These are phyloP conservation scores for Phaethon lepturus DNA, from an alignment of 2,113 vertebrate genomes.

Conservation along the genomic window DNA sequence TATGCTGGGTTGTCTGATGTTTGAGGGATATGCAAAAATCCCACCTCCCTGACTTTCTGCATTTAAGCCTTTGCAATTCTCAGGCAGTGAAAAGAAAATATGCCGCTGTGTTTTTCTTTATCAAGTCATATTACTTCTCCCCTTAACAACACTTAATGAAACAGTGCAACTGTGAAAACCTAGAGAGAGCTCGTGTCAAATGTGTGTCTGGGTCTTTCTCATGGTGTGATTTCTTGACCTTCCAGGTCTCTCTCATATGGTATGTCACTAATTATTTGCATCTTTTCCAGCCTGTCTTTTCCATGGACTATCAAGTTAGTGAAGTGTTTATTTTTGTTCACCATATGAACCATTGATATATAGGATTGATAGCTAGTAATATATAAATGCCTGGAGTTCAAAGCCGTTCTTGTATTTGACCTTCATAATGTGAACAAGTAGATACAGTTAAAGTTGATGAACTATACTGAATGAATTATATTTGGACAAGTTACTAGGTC, in stretches of 20 bases:
- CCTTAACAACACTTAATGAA: slow-evolving; percentile 26
- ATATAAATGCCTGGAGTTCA: neutral
- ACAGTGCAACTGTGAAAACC: neutral
- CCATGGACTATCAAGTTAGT: slow-evolving; percentile 8
- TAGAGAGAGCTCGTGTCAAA: neutral
- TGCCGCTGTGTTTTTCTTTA: neutral
- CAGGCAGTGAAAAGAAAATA: neutral
- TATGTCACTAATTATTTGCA: slow-evolving; percentile 28
- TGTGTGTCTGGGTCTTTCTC: neutral
- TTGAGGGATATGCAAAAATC: neutral
- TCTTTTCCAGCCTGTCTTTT: slow-evolving; percentile 14
- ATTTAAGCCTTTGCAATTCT: neutral
- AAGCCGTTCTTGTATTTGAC: slow-evolving; percentile 25
- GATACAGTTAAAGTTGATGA: slow-evolving; percentile 29
- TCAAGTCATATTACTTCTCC: neutral
- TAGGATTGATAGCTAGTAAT: neutral
- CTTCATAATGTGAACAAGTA: slow-evolving; percentile 34
- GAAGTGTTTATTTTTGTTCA: slow-evolving; percentile 48
- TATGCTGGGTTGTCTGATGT: neutral
- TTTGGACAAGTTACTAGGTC: slow-evolving; percentile 13
- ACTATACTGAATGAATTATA: slow-evolving; percentile 33
- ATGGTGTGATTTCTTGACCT: slow-evolving; percentile 2
- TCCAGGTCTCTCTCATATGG: neutral
- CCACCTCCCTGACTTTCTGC: neutral
- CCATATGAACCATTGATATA: neutral